Percentiles rank a stretch among this genome's conserved stretches.
phyloP scores from a whole-genome alignment of 2,888 invertebrate species.

The Melinaea menophilus region DNA sequence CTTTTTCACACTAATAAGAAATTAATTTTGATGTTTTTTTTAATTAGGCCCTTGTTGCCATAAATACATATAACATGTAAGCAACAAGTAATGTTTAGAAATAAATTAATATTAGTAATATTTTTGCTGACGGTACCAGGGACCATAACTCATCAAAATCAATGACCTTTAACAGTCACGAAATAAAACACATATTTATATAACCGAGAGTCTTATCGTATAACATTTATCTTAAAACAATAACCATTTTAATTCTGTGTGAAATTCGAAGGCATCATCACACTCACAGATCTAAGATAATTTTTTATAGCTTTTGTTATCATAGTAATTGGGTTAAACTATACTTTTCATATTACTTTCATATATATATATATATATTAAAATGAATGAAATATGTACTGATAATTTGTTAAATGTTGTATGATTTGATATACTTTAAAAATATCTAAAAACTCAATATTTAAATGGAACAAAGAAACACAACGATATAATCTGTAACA shows the following conservation, averaged over 20 bases:
- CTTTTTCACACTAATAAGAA: background rate
- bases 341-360: background rate
- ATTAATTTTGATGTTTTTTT: no score
- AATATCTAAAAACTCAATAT: background rate
- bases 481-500: conserved; percentile 18
- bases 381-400: no score
- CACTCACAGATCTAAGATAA: conserved; percentile 38
- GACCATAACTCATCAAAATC: conserved; percentile 22
- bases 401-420: no score
- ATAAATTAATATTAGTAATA: background rate
- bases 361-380: background rate
- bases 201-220: conserved; percentile 38
- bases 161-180: conserved; percentile 42
- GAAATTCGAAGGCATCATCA: conserved; percentile 41
- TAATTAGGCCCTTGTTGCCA: no score
- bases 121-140: conserved; percentile 13
- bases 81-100: no score
- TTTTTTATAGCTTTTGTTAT: conserved; percentile 40
- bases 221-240: conserved; percentile 45
- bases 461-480: conserved; percentile 2
- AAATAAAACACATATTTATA: conserved; percentile 49
- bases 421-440: no score
- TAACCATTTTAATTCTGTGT: conserved; percentile 46
- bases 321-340: conserved; percentile 35
- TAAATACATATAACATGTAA: no score